Percentiles rank a stretch among this genome's conserved stretches.
Evolutionary conservation across 2,888 invertebrate genomes (phyloP).

Genomic region (Stenurella melanura): DNA sequence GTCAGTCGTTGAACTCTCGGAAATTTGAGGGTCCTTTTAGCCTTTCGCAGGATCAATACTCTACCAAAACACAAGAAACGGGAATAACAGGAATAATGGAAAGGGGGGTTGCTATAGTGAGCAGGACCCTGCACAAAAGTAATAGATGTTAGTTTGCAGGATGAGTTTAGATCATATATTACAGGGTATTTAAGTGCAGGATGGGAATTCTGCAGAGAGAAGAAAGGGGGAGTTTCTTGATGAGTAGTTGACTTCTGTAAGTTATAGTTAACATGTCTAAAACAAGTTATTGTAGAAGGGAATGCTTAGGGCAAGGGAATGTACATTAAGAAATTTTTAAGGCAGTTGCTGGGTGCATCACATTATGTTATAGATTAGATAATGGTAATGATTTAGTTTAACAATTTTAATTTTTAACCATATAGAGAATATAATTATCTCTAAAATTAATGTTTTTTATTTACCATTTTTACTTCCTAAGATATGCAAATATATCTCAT

Average conservation of each 20-base stretch:
- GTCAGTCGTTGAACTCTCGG: conserved; percentile 62
- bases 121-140: conserved; percentile 43
- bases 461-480: too few species aligned
- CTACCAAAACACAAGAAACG: conserved; percentile 46
- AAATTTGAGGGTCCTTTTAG: conserved; percentile 52
- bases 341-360: too few species aligned
- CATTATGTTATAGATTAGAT: too few species aligned
- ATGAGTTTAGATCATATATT: conserved; percentile 44
- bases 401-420: too few species aligned
- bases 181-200: conserved; percentile 7
- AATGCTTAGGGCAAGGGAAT: conserved; percentile 11
- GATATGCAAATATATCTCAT: too few species aligned
- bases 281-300: conserved; percentile 5
- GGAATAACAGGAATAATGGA: conserved; percentile 35
- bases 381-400: not conserved
- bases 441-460: too few species aligned
- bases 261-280: conserved; percentile 13
- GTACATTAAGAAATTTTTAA: not conserved
- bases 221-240: not conserved
- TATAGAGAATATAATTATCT: too few species aligned
- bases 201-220: not conserved
- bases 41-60: conserved; percentile 47
- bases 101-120: conserved; percentile 53
- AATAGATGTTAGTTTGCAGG: conserved; percentile 51
- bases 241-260: conserved; percentile 5